Evolutionary conservation across 2,888 invertebrate species (phyloP).

Genomic region (Hymenopus coronatus): DNA sequence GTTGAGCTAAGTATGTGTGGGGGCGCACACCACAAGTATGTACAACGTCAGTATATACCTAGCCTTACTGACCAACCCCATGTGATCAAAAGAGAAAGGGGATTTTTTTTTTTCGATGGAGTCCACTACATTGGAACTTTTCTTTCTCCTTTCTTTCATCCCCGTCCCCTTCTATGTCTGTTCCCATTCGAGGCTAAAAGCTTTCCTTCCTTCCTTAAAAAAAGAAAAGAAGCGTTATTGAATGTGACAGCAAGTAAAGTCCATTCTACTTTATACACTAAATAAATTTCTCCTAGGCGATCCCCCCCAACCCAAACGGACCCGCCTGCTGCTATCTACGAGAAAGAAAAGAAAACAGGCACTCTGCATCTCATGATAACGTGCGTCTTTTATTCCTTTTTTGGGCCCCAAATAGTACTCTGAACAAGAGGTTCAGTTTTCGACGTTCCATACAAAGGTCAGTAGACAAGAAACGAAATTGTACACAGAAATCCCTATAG

Average conservation of each 20-base stretch:
- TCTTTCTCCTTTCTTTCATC: neutral
- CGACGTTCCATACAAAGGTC: too few species aligned
- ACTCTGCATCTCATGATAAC: neutral
- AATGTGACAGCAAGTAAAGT: conserved; percentile 24
- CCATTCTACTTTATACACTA: conserved; percentile 29
- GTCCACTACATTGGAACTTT: neutral
- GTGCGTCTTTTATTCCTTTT: too few species aligned
- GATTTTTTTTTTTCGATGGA: neutral
- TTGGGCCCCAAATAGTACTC: too few species aligned
- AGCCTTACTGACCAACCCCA: neutral
- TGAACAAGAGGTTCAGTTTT: too few species aligned
- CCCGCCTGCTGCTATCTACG: neutral
- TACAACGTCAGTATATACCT: neutral
- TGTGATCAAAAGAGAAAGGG: neutral
- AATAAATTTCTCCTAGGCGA: conserved; percentile 26
- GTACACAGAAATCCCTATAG: too few species aligned
- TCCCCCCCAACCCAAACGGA: neutral
- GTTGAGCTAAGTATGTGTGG: too few species aligned
- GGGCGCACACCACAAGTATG: neutral
- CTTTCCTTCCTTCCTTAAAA: neutral
- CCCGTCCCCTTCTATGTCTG: neutral
- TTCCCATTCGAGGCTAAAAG: conserved; percentile 5
- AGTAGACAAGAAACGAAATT: too few species aligned
- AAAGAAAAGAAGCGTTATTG: conserved; percentile 17
- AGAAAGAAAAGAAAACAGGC: neutral